Evolutionary conservation across 2,888 invertebrate species (phyloP).

Genomic region (Punctoribates punctum): DNA sequence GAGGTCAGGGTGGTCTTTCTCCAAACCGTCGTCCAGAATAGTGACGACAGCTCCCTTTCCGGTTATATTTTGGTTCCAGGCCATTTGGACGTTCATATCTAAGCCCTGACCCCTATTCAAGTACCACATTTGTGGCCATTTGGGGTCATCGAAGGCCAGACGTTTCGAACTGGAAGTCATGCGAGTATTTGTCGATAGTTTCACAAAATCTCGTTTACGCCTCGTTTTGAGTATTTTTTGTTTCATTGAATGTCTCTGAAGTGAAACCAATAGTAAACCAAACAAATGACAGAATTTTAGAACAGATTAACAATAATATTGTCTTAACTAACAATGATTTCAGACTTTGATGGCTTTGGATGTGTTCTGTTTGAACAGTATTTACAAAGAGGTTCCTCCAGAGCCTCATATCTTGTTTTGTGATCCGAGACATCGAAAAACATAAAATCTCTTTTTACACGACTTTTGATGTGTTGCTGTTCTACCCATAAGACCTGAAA

Average conservation of each 20-base stretch:
- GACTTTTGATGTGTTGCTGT: constrained; percentile 82
- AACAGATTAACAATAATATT: constrained; percentile 1
- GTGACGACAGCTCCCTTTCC: constrained; percentile 93
- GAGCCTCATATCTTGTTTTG: background rate
- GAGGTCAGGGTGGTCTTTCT: constrained; percentile 92
- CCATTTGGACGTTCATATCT: constrained; percentile 94
- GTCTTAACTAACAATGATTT: constrained; percentile 64
- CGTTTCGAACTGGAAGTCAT: constrained; percentile 8
- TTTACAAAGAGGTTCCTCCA: constrained; percentile 88
- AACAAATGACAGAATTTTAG: constrained; percentile 30
- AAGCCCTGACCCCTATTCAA: constrained; percentile 64
- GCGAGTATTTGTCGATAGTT: constrained; percentile 9
- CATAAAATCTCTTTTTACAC: constrained; percentile 74
- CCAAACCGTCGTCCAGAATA: constrained; percentile 92
- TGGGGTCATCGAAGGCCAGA: constrained; percentile 68
- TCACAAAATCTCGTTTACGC: constrained; percentile 59
- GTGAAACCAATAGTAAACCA: constrained; percentile 37
- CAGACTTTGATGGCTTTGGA: constrained; percentile 60
- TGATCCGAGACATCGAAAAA: constrained; percentile 49
- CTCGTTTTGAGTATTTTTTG: constrained; percentile 76
- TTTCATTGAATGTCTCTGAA: constrained; percentile 65
- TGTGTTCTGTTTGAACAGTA: constrained; percentile 56
- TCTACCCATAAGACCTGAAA: constrained; percentile 70
- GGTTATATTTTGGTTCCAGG: constrained; percentile 90
- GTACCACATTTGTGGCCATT: constrained; percentile 96